Evolutionary conservation across 2,888 invertebrate genomes (phyloP).

Genomic region (Andrena fulva): DNA sequence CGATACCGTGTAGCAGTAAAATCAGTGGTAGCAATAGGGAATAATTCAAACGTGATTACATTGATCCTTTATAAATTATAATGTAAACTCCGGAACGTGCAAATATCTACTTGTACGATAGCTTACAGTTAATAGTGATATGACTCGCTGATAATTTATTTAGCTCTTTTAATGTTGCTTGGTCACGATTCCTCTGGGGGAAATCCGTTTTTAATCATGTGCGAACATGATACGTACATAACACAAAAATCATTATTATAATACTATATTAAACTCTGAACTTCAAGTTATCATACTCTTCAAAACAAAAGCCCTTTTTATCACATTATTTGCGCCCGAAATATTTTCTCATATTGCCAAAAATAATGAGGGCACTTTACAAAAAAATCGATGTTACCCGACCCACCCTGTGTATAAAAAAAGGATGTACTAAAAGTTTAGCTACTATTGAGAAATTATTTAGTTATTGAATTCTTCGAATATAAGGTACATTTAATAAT

Average conservation of each 20-base stretch:
- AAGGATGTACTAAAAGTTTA: no score
- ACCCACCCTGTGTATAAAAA: no score
- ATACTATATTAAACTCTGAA: no score
- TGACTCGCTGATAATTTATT: constrained; percentile 27
- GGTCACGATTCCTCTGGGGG: constrained; percentile 4
- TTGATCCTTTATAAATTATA: neutral
- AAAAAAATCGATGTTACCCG: no score
- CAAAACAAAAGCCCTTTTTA: no score
- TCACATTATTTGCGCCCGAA: no score
- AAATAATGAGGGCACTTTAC: no score
- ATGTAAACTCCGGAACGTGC: neutral
- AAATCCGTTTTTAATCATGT: neutral
- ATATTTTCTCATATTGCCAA: no score
- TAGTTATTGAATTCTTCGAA: neutral
- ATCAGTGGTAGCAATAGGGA: neutral
- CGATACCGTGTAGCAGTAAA: neutral
- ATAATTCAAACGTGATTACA: neutral
- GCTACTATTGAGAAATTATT: no score
- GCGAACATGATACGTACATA: neutral
- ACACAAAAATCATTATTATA: neutral
- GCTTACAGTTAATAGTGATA: neutral
- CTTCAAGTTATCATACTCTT: no score
- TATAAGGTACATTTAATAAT: neutral
- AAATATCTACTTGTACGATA: neutral
- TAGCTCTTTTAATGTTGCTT: neutral